Evolutionary conservation across 2,888 invertebrate genomes (phyloP), one percentile per base, ranked within the genome.

Genomic region (Matsumyia berberina): DNA sequence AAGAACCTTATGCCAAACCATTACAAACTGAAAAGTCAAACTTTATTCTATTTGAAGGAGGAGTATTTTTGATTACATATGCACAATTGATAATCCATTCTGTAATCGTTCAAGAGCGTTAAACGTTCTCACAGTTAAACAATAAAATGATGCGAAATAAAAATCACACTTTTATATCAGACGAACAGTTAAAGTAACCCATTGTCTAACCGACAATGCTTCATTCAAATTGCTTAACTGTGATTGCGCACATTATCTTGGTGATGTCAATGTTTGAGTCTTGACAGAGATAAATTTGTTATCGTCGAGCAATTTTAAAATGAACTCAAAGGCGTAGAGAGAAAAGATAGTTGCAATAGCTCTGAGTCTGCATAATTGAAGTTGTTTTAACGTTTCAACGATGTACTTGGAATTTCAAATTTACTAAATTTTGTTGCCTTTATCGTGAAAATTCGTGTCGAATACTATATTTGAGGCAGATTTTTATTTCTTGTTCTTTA

Each of bases 231-330:
- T 46, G 19, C 8, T 46, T 17, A 19, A 11, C n/a, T 24, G 24
- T 49, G 24, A 49, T 24, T 24, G 49, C 29, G 24, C 24, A n/a
- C 24, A 49, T 49, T 49, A 49, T 49, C 49, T 29, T 6, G 49
- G 11, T n/a, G n/a, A n/a, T 49, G 19, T 5, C 49, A 49, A 24
- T 49, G 49, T 49, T 49, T 29, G 4, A 9, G 3, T 46, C 6
- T 19, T 44, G 49, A 49, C 24, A 29, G 6, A 3, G 24, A 49
- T 49, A 49, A 49, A 49, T 49, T 29, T 49, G n/a, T n/a, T 49
- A 29, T 49, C n/a, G n/a, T 29, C 8, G 24, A 1, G 11, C 8
- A 3, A 11, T 46, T 8, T 46, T 46, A n/a, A n/a, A 24, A 11
- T 46, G 9, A 24, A 0, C 24, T n/a, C 0, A 5, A 11, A 24